phyloP scores from a whole-genome alignment of 1,140 invertebrate genomes.

The Cepaea nemoralis region DNA sequence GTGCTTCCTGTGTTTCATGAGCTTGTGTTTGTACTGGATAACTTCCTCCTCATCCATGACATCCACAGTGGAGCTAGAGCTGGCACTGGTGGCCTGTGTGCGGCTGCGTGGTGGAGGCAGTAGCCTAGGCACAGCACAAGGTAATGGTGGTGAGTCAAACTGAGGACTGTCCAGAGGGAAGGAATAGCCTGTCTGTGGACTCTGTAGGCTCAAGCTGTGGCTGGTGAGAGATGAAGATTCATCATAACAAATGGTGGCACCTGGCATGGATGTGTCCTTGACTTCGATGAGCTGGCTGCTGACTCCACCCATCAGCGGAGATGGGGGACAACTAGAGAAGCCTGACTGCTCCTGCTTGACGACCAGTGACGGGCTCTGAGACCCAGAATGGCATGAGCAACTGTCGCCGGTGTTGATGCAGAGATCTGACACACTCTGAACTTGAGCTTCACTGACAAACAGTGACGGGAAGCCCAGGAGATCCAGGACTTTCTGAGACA shows the following conservation, averaged over 20 bases:
- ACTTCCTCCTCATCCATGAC: not conserved
- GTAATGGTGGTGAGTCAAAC: not conserved
- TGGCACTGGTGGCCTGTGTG: not conserved
- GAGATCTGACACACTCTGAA: constrained; percentile 7
- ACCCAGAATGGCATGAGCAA: not conserved
- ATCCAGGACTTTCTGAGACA: constrained; percentile 27
- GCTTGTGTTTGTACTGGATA: constrained; percentile 24
- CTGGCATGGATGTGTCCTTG: not conserved
- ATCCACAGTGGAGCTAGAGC: not conserved
- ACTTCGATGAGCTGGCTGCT: not conserved
- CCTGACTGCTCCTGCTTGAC: not conserved
- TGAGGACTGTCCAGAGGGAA: not conserved
- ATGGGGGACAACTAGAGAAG: constrained; percentile 16
- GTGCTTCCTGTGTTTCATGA: constrained; percentile 29
- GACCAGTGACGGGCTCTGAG: not conserved
- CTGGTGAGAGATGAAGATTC: not conserved
- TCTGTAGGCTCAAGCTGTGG: not conserved
- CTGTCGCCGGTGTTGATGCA: constrained; percentile 6
- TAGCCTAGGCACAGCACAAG: not conserved
- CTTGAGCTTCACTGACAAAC: not conserved
- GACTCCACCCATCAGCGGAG: constrained; percentile 8
- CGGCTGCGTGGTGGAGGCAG: not conserved
- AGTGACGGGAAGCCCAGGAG: constrained; percentile 28
- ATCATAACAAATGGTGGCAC: not conserved
- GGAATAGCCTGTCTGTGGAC: not conserved